Conservation (phyloP, 2,113 vertebrate species). For the Columba janthina region DNA sequence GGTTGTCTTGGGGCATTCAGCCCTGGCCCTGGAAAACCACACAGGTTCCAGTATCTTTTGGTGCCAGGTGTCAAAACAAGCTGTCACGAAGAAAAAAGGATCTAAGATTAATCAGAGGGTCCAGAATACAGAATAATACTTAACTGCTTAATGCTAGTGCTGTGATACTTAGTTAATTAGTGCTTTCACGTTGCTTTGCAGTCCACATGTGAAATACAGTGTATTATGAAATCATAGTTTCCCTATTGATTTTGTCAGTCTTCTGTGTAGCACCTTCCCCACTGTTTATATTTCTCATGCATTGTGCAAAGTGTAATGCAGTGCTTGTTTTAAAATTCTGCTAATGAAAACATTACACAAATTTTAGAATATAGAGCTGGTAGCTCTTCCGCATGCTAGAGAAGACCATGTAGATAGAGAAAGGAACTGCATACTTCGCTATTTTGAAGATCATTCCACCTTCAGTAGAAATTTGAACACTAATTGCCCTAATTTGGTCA, state of each 20-base stretch:
- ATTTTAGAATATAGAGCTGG: not conserved
- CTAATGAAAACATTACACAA: not conserved
- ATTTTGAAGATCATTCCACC: not conserved
- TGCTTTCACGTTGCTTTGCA: not conserved
- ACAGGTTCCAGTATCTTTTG: not conserved
- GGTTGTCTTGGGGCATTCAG: not conserved
- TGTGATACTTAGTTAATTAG: not conserved
- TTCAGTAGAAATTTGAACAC: not conserved
- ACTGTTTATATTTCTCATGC: not conserved
- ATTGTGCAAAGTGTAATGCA: not conserved
- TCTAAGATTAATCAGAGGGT: not conserved
- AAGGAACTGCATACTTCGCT: not conserved
- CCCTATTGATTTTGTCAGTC: not conserved
- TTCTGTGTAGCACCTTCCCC: not conserved
- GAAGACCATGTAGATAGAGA: not conserved
- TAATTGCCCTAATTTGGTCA: not conserved
- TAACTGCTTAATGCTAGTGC: not conserved
- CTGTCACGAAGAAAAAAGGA: not conserved
- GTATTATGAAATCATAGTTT: not conserved
- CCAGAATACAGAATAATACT: not conserved
- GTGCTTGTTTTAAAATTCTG: not conserved
- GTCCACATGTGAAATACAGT: not conserved
- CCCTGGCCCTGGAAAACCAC: not conserved
- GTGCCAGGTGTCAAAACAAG: not conserved
- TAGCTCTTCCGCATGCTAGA: not conserved